phyloP scores from a whole-genome alignment of 2,797 vertebrate genomes.

The Crenuchus spilurus region DNA sequence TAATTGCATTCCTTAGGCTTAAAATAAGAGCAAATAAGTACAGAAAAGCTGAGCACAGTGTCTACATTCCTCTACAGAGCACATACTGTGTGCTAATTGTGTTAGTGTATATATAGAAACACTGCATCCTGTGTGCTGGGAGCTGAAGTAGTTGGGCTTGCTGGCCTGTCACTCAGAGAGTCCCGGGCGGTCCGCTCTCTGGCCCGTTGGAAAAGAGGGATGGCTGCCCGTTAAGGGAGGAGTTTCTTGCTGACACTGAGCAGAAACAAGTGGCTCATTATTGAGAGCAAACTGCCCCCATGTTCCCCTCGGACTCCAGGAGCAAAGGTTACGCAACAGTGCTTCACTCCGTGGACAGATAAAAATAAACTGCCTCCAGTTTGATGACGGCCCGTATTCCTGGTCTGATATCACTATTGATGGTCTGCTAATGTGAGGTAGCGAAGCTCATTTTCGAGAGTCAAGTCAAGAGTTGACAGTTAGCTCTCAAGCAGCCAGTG shows the following conservation, averaged over 20 bases:
- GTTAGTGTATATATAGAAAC: neutral
- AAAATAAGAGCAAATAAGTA: neutral
- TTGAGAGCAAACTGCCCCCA: conserved; percentile 34
- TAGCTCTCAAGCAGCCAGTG: neutral
- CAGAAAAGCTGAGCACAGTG: neutral
- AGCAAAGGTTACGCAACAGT: conserved; percentile 18
- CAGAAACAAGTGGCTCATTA: conserved; percentile 38
- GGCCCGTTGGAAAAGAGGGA: conserved; percentile 29
- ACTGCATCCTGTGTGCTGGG: neutral
- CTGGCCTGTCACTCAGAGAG: conserved; percentile 24
- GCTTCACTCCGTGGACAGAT: conserved; percentile 5
- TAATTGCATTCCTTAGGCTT: neutral
- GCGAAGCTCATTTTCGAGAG: neutral
- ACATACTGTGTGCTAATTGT: neutral
- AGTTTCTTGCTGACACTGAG: conserved; percentile 38
- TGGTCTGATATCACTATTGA: too few species aligned
- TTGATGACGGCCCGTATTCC: conserved; percentile 6
- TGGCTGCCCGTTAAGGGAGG: conserved; percentile 24
- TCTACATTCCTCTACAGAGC: neutral
- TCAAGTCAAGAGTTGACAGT: neutral
- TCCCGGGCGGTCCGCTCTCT: conserved; percentile 26
- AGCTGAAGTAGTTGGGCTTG: neutral
- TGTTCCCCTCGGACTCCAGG: conserved; percentile 19
- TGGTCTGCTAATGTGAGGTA: neutral
- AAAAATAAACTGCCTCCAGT: conserved; percentile 25